Evolutionary conservation across 2,888 invertebrate genomes (phyloP).

Genomic region (Zygaena filipendulae): DNA sequence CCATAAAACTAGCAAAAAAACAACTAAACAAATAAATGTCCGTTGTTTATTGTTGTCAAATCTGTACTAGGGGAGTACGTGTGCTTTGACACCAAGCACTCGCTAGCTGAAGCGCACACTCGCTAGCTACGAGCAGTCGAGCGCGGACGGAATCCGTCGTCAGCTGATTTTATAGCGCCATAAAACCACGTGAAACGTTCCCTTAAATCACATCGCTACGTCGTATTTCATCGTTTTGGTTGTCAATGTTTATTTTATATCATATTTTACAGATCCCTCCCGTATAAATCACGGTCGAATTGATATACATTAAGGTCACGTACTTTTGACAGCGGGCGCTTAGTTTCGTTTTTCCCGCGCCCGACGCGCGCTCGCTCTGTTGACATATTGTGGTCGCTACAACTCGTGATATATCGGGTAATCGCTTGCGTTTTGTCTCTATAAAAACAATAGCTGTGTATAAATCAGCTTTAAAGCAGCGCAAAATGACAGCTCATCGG

Average conservation of each 20-base stretch:
- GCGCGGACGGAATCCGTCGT: too few relatives aligned
- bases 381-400: too few relatives aligned
- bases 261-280: constrained; percentile 66
- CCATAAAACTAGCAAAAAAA: constrained; percentile 62
- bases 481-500: too few relatives aligned
- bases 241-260: constrained; percentile 70
- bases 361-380: constrained; percentile 17
- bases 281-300: constrained; percentile 60
- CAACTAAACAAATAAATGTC: constrained; percentile 61
- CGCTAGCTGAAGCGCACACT: too few relatives aligned
- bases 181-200: constrained; percentile 66
- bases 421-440: too few relatives aligned
- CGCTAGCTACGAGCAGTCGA: too few relatives aligned
- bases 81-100: constrained; percentile 31
- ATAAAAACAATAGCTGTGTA: too few relatives aligned
- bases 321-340: constrained; percentile 58
- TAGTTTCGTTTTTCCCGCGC: constrained; percentile 45
- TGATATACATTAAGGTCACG: constrained; percentile 68
- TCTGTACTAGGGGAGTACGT: constrained; percentile 62
- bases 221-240: constrained; percentile 67
- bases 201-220: constrained; percentile 64
- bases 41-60: constrained; percentile 67
- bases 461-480: too few relatives aligned
- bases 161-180: constrained; percentile 65
- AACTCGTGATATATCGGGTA: too few relatives aligned